Base-by-base conservation (phyloP, 2,888 invertebrate genomes). In the Seira ritae region DNA sequence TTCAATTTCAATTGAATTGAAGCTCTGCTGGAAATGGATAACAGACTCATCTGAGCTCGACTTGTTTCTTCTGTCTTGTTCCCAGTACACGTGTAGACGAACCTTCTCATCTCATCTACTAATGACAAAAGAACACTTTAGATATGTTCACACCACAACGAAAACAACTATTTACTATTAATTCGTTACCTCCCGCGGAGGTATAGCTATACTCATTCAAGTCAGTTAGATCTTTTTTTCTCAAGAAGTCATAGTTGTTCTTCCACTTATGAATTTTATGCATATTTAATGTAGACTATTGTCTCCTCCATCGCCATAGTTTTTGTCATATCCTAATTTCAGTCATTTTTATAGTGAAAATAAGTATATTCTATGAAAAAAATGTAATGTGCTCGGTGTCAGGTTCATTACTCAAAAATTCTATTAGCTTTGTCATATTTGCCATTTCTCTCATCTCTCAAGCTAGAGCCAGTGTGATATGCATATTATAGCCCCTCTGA, bases 201-300 rank as follows among this genome's bases (percentile, higher is more conserved):
- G 66, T 55, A 55, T 81, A 76, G 81, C 81, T 81, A n/a, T n/a
- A 81, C 81, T 81, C 76, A 71, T 66, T n/a, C n/a, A n/a, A n/a
- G n/a, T n/a, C n/a, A n/a, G n/a, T n/a, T n/a, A n/a, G n/a, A n/a
- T n/a, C 71, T 81, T 76, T 81, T 42, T 42, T 42, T 42, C 42
- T 42, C 42, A 66, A 75, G 75, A 75, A 81, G 76, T 76, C 67
- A 55, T 46, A 76, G 62, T 81, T 55, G 81, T 66, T 81, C 17
- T 75, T 71, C 72, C 15, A 71, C 76, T 81, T 76, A 74, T 37
- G n/a, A n/a, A n/a, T n/a, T n/a, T 23, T 75, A 75, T 80, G 80
- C 74, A 23, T 20, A 65, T 20, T n/a, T n/a, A n/a, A n/a, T 42
- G 42, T 42, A n/a, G n/a, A 42, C 42, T 12, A 42, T 42, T 42